Evolutionary conservation across 2,888 invertebrate genomes (phyloP).

Genomic region (Hemaris fuciformis): DNA sequence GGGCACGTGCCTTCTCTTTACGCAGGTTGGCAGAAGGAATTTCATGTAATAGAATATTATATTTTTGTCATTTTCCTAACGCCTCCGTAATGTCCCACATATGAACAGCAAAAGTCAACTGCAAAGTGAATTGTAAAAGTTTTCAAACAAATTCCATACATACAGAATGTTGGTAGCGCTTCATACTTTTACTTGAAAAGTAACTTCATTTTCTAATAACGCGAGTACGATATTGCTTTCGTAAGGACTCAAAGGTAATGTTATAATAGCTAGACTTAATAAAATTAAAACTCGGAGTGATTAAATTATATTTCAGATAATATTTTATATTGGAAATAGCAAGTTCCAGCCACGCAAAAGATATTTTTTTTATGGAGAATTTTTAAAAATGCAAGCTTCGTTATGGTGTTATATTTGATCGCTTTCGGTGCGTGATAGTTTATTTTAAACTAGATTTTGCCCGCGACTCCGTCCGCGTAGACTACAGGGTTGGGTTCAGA

Average conservation of each 20-base stretch:
- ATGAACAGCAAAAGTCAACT: neutral
- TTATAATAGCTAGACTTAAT: neutral
- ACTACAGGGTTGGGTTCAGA: no score
- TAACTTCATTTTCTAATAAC: neutral
- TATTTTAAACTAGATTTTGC: no score
- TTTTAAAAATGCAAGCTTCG: no score
- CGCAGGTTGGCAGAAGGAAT: no score
- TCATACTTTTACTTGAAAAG: neutral
- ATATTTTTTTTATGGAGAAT: no score
- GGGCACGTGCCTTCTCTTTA: no score
- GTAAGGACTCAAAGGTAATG: neutral
- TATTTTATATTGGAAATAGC: no score
- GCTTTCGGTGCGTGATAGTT: no score
- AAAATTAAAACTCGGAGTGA: neutral
- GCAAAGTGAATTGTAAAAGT: neutral
- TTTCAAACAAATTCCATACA: neutral
- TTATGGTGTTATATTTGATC: no score
- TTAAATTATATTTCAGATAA: neutral
- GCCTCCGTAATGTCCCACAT: neutral
- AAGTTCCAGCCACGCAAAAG: no score
- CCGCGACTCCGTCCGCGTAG: no score
- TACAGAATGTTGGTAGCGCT: neutral
- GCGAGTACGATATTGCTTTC: neutral
- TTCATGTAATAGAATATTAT: neutral
- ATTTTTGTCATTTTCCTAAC: neutral